Evolutionary conservation across 2,888 invertebrate genomes (phyloP), one percentile per base, ranked within the genome.

Genomic region (Acrobasis suavella): DNA sequence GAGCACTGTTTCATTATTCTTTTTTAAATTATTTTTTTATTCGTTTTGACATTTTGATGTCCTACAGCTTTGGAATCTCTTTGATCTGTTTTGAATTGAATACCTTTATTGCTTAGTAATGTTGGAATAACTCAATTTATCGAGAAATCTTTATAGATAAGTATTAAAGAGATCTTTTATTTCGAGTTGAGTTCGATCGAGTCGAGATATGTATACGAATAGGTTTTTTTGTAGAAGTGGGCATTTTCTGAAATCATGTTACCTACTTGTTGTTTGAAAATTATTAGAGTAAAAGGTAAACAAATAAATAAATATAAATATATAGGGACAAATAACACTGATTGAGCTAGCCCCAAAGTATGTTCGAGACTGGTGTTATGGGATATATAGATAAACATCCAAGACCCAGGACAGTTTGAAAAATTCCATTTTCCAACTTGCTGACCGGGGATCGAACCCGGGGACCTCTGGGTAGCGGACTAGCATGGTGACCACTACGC

Each of bases 1-100:
- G 51, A 62, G 52, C 65, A 69, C 59, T 64, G 52, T 69, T 70
- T 72, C 75, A 74, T 75, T 66, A 49, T 76, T 68, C 62, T 65
- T 46, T 64, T 59, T 67, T 65, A 51, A 67, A 50, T 68, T 15
- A 42, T 42, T 15, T 62, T 64, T 63, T 62, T 59, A 2, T 55
- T 46, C n/a, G 46, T 46, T 46, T 16, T 22, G 17, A 14, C 58
- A 62, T 32, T 52, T 22, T 17, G 17, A 60, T 60, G 65, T 49
- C 22, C 12, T 51, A 63, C 58, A 15, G 62, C 63, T 17, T 46
- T 7, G 46, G 14, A 46, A 32, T 22, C 42, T 42, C 7, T 46
- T 46, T 46, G 46, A 46, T 46, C 46, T 46, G 14, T 46, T 46
- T 46, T 46, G 46, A 46, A 46, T 46, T 46, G 46, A 46, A 46